Conservation (phyloP, 2,797 vertebrate species). For the Catamblyrhynchus diadema region DNA sequence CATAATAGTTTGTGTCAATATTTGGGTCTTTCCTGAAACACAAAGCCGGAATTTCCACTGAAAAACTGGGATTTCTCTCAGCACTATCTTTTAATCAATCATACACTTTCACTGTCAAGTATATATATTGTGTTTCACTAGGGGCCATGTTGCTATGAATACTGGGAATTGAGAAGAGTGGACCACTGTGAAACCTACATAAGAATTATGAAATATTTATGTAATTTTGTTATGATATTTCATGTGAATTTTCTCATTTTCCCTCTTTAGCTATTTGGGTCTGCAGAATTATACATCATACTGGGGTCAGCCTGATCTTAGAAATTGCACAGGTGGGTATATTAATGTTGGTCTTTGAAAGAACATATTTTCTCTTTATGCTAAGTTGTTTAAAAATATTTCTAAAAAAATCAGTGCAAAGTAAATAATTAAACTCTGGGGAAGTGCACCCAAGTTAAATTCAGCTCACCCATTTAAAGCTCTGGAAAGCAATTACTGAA, state of each 20-base stretch:
- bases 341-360: background rate
- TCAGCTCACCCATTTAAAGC: background rate
- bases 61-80: background rate
- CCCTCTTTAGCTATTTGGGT: slow-evolving; percentile 74
- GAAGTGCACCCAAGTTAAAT: background rate
- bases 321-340: slow-evolving; percentile 83
- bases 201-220: background rate
- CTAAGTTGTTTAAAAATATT: background rate
- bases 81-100: background rate
- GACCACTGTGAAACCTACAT: background rate
- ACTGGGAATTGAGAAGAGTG: background rate
- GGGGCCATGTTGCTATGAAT: background rate
- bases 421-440: background rate
- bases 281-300: slow-evolving; percentile 74
- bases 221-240: background rate
- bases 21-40: background rate
- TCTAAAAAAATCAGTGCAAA: background rate
- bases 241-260: slow-evolving; percentile 1
- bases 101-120: background rate
- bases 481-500: background rate
- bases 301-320: slow-evolving; percentile 82
- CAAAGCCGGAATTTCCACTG: background rate
- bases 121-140: background rate
- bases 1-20: background rate
- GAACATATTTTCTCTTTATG: background rate